These are phyloP conservation scores for Grus americana DNA, from an alignment of 2,113 vertebrate genomes.

Conservation along the genomic window DNA sequence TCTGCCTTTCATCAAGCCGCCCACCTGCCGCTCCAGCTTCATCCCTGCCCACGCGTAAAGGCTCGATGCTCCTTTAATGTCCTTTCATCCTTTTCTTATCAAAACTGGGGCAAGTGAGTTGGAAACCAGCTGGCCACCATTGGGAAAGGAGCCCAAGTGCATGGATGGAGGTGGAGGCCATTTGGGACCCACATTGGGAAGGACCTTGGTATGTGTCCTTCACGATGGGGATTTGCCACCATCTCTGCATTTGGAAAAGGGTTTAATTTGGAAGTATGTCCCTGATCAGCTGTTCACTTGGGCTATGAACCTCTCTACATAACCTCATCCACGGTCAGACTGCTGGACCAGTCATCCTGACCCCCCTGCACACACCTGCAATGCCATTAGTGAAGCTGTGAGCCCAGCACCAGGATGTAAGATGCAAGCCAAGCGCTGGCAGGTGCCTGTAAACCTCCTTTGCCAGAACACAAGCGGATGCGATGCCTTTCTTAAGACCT, in stretches of 20 bases:
- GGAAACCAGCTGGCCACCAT: not conserved
- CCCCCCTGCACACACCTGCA: not conserved
- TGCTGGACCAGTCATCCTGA: not conserved
- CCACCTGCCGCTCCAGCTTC: not conserved
- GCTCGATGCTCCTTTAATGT: rapidly evolving
- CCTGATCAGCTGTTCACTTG: rapidly evolving
- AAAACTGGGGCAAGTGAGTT: not conserved
- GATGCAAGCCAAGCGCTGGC: not conserved
- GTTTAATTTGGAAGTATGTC: not conserved
- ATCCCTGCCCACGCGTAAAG: rapidly evolving
- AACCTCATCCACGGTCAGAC: not conserved
- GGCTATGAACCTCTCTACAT: not conserved
- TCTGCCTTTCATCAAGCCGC: not conserved
- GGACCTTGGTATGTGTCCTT: rapidly evolving
- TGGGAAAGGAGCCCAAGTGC: not conserved
- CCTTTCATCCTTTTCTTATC: not conserved
- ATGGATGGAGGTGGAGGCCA: not conserved
- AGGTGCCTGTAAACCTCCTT: not conserved
- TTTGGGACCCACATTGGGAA: rapidly evolving
- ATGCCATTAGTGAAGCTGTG: not conserved
- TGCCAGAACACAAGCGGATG: not conserved
- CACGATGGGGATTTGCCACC: not conserved
- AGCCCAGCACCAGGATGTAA: not conserved
- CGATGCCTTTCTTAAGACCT: not conserved
- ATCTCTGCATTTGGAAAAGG: not conserved